Evolutionary conservation across 2,797 vertebrate species (phyloP).

Genomic region (Hyperoplus lanceolatus): DNA sequence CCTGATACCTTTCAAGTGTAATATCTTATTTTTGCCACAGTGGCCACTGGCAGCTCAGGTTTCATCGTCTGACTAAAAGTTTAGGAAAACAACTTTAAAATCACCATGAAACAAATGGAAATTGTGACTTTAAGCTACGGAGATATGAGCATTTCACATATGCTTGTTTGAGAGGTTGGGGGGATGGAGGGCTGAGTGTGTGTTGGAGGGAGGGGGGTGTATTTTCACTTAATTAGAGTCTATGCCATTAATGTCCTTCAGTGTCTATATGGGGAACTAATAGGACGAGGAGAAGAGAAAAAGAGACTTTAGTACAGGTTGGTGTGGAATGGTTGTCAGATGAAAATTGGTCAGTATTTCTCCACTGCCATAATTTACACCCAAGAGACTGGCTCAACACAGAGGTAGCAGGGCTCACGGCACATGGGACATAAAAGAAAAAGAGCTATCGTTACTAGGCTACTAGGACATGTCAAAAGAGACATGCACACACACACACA

Average conservation of each 20-base stretch:
- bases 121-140: not conserved
- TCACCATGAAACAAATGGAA: not conserved
- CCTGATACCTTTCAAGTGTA: not conserved
- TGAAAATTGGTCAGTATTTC: slow-evolving; percentile 68
- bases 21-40: not conserved
- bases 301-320: slow-evolving; percentile 38
- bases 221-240: not conserved
- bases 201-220: not conserved
- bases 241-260: not conserved
- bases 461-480: slow-evolving; percentile 12
- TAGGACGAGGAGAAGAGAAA: not conserved
- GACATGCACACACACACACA: slow-evolving; percentile 7
- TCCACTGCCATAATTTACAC: slow-evolving; percentile 52
- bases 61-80: not conserved
- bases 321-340: slow-evolving; percentile 54
- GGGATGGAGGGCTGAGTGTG: too few species aligned
- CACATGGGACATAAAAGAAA: slow-evolving; percentile 63
- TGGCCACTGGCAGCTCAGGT: not conserved
- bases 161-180: too few species aligned
- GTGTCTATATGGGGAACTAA: not conserved
- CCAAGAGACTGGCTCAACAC: slow-evolving; percentile 51
- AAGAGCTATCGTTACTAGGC: slow-evolving; percentile 52
- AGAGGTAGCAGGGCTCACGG: slow-evolving; percentile 54
- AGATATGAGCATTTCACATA: not conserved
- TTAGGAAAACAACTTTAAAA: not conserved